Conservation (phyloP, 2,113 vertebrate genomes). For the Prunella himalayana region DNA sequence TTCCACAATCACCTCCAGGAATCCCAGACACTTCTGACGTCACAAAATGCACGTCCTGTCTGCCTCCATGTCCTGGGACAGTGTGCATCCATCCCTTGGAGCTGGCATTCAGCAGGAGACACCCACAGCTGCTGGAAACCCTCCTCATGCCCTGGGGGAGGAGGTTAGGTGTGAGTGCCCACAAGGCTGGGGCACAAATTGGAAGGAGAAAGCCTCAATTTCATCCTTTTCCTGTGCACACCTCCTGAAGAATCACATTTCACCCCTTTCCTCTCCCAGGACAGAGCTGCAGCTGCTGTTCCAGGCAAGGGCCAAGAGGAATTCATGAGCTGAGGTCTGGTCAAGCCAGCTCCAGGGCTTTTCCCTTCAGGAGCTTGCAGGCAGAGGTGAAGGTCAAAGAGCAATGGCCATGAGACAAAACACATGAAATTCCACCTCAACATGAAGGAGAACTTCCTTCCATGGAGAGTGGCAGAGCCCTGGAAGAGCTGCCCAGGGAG, state of each 20-base stretch:
- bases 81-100: fast-evolving
- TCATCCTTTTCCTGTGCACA: not conserved
- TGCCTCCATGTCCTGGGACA: not conserved
- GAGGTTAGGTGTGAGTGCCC: not conserved
- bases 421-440: not conserved
- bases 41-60: fast-evolving
- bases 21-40: not conserved
- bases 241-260: not conserved
- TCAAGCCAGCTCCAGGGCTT: not conserved
- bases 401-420: not conserved
- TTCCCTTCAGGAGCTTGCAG: not conserved
- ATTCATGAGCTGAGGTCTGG: not conserved
- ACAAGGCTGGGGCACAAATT: not conserved
- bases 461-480: not conserved
- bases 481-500: not conserved
- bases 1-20: not conserved
- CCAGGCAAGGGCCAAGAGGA: not conserved
- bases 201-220: not conserved
- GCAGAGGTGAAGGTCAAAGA: not conserved
- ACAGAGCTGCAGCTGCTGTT: not conserved
- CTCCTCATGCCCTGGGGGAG: not conserved
- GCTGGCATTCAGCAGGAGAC: not conserved
- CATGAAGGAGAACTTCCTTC: not conserved
- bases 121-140: not conserved
- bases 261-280: not conserved